Conservation (phyloP, 2,113 vertebrate genomes). For the Cebus imitator region DNA sequence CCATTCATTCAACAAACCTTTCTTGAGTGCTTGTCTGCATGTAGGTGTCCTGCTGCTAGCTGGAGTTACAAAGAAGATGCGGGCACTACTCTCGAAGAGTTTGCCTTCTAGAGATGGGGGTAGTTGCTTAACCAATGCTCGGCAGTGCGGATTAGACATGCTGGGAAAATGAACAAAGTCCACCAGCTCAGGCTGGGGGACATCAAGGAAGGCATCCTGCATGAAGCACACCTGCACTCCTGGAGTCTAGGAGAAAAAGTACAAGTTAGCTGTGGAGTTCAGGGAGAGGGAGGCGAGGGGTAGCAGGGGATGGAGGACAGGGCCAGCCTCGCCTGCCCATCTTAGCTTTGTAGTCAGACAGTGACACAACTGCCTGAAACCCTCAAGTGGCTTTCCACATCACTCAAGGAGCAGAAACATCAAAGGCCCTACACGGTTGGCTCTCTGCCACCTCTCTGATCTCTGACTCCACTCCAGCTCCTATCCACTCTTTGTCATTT, state of each 20-base stretch:
- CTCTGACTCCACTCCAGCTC: background rate
- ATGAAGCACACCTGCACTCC: background rate
- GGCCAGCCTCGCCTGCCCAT: background rate
- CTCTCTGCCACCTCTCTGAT: background rate
- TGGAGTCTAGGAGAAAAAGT: background rate
- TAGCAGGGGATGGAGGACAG: background rate
- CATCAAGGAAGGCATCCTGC: background rate
- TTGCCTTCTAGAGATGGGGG: background rate
- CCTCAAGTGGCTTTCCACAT: background rate
- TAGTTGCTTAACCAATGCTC: background rate
- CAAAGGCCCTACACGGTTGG: background rate
- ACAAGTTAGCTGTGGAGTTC: background rate
- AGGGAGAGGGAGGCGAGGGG: background rate
- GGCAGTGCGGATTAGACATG: background rate
- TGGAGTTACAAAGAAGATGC: background rate
- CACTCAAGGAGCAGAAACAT: background rate
- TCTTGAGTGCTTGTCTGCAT: background rate
- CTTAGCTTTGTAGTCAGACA: background rate
- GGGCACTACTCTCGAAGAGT: background rate
- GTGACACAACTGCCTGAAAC: background rate
- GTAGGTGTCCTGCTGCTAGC: background rate
- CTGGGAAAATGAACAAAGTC: background rate
- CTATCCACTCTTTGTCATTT: background rate
- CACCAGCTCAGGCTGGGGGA: too few species aligned
- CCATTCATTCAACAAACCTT: background rate